These are phyloP conservation scores for human DNA, from an alignment of 2,113 vertebrate species.

Conservation along the genomic window DNA sequence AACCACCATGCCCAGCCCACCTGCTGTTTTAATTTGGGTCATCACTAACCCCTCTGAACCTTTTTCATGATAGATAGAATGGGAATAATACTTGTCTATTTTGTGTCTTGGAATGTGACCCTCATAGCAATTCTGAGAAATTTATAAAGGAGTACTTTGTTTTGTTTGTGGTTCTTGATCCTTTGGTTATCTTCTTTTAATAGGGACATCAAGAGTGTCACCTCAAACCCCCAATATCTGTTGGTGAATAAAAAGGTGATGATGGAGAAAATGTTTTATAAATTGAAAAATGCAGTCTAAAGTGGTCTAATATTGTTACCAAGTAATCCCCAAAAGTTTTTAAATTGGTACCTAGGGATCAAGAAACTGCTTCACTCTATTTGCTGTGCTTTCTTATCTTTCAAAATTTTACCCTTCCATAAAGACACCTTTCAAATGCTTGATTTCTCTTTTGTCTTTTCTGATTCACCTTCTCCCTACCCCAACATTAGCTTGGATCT, in stretches of 20 bases:
- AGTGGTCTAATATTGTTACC: not conserved
- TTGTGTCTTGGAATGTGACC: not conserved
- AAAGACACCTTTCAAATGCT: not conserved
- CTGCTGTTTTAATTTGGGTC: not conserved
- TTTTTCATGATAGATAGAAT: not conserved
- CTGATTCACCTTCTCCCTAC: not conserved
- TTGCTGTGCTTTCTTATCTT: not conserved
- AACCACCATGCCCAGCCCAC: too few relatives aligned
- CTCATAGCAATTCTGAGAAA: not conserved
- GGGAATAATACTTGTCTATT: not conserved
- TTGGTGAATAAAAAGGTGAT: not conserved
- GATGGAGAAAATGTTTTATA: not conserved
- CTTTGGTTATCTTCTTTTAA: not conserved
- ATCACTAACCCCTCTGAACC: not conserved
- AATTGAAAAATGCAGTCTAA: slow-evolving; percentile 10
- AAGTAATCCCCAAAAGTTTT: not conserved
- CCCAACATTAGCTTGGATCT: not conserved
- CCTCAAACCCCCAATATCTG: not conserved
- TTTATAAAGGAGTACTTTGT: slow-evolving; percentile 16
- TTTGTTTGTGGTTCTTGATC: not conserved
- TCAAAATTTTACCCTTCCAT: slow-evolving; percentile 6
- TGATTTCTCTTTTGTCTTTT: not conserved
- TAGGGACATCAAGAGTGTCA: not conserved
- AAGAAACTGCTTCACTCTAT: not conserved
- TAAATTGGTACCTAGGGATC: not conserved